phyloP scores from a whole-genome alignment of 2,797 vertebrate species.

The Anguilla megastoma region DNA sequence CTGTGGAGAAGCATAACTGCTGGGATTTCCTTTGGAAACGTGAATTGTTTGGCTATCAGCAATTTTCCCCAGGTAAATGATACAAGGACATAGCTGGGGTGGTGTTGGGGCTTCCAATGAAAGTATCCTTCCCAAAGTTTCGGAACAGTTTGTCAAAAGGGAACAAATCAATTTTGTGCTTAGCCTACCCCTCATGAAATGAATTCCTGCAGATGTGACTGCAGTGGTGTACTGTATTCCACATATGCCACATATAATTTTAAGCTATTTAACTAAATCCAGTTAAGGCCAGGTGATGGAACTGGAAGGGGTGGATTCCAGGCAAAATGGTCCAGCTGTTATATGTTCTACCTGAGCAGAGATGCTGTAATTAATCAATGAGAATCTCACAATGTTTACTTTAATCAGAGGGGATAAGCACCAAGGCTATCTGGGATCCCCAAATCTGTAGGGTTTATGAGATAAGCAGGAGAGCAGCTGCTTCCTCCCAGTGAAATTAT shows the following conservation, averaged over 20 bases:
- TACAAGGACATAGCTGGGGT: too few species aligned
- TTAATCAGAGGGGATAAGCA: slow-evolving; percentile 14
- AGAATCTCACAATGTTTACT: neutral
- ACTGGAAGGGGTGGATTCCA: neutral
- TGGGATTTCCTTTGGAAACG: too few species aligned
- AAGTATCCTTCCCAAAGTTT: too few species aligned
- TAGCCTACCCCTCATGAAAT: too few species aligned
- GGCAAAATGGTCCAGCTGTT: neutral
- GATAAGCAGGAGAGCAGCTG: slow-evolving; percentile 26
- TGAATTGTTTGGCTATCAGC: too few species aligned
- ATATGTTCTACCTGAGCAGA: neutral
- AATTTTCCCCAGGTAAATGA: too few species aligned
- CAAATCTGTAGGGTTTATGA: slow-evolving; percentile 3
- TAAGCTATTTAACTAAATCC: neutral
- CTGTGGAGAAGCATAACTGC: neutral
- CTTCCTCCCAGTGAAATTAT: slow-evolving; percentile 17
- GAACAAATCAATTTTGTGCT: too few species aligned
- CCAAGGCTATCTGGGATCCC: neutral
- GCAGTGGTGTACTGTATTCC: neutral
- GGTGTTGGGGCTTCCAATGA: too few species aligned
- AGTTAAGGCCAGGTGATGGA: neutral
- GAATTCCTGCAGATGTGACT: too few species aligned
- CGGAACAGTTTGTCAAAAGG: too few species aligned
- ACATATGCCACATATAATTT: neutral
- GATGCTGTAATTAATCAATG: neutral